A percentile compares a stretch with the other conserved stretches of the same genome.
Conservation (phyloP, 23 tunicate species). For the Ciona savignyi region DNA sequence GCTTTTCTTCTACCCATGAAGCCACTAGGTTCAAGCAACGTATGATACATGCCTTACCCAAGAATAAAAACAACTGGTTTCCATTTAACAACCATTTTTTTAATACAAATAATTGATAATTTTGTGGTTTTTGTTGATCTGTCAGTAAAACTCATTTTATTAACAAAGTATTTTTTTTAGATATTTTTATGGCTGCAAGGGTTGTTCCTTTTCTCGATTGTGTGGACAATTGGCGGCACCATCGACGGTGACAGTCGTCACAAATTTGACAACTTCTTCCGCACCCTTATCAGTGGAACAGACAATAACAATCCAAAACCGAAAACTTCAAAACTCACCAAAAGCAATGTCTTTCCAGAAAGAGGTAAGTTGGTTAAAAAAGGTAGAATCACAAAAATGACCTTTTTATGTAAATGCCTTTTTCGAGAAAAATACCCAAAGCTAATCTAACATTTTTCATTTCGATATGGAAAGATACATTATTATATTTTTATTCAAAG, state of each 20-base stretch:
- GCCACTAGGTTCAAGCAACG: too few species aligned
- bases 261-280: conserved; percentile 69
- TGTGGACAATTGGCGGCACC: conserved; percentile 93
- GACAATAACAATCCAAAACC: conserved; percentile 84
- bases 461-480: too few species aligned
- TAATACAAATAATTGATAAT: neutral
- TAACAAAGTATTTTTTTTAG: conserved; percentile 30
- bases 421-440: too few species aligned
- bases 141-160: too few species aligned
- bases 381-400: too few species aligned
- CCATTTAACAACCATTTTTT: neutral
- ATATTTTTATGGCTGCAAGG: conserved; percentile 94
- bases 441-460: too few species aligned
- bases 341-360: conserved; percentile 88
- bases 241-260: conserved; percentile 82
- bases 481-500: too few species aligned
- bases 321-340: conserved; percentile 80
- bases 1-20: too few species aligned
- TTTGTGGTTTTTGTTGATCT: too few species aligned
- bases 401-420: too few species aligned
- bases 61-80: conserved; percentile 20
- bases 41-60: too few species aligned
- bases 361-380: conserved; percentile 77
- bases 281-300: conserved; percentile 86
- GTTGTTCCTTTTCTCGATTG: conserved; percentile 74